A percentile compares a stretch with the other conserved stretches of the same genome.
Conservation (phyloP, 2,113 vertebrate genomes). For the Syngnathoides biaculeatus region DNA sequence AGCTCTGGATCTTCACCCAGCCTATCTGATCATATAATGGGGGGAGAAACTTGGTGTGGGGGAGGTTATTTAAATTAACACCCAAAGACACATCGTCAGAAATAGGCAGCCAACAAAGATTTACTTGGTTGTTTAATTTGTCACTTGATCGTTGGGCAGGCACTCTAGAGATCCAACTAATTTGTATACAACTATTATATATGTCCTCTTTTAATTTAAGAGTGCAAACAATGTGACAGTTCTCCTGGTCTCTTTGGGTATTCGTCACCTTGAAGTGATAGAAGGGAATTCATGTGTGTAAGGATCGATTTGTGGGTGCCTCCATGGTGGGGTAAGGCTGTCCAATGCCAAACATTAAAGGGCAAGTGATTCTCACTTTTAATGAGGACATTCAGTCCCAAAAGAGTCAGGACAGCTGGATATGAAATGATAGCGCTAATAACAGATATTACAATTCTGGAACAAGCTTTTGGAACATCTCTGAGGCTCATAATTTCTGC, state of each 20-base stretch:
- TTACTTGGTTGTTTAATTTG: too few species aligned
- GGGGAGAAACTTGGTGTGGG: too few species aligned
- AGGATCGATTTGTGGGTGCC: background rate
- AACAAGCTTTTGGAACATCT: background rate
- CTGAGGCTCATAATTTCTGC: background rate
- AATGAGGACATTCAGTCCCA: constrained; percentile 1
- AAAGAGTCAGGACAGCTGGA: background rate
- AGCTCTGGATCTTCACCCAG: too few species aligned
- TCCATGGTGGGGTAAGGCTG: background rate
- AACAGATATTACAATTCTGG: background rate
- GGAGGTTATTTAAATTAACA: too few species aligned
- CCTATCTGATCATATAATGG: too few species aligned
- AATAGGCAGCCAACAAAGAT: too few species aligned
- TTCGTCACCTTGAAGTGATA: constrained; percentile 27
- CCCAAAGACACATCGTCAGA: too few species aligned
- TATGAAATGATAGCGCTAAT: background rate
- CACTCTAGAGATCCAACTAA: background rate
- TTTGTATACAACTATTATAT: background rate
- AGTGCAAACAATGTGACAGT: constrained; percentile 33
- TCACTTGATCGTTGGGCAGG: too few species aligned
- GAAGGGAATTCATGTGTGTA: constrained; percentile 1
- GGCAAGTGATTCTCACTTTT: background rate
- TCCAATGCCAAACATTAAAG: background rate
- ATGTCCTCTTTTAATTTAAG: background rate
- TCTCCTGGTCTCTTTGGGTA: constrained; percentile 25